Evolutionary conservation across 2,888 invertebrate species (phyloP).

Genomic region (Oligia latruncula): DNA sequence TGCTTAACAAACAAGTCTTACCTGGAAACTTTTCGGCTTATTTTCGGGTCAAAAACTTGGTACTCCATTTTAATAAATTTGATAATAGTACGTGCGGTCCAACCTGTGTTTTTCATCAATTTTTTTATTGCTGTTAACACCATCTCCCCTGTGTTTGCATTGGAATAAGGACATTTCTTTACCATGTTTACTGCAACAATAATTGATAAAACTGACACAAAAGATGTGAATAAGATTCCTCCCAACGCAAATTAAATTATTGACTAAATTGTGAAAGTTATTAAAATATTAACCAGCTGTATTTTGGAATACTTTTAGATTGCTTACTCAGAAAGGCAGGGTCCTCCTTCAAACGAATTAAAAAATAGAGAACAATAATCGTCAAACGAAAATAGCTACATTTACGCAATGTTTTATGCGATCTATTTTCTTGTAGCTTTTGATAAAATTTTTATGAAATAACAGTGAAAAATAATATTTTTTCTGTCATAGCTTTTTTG

Average conservation of each 20-base stretch:
- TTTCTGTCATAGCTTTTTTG: slow-evolving; percentile 33
- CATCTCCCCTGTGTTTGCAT: slow-evolving; percentile 72
- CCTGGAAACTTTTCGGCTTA: slow-evolving; percentile 79
- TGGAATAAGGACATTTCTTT: neutral
- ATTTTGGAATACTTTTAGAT: neutral
- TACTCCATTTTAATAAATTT: slow-evolving; percentile 82
- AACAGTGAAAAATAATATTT: slow-evolving; percentile 10
- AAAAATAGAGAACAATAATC: slow-evolving; percentile 5
- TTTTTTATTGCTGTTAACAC: slow-evolving; percentile 80
- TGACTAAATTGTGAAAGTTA: neutral
- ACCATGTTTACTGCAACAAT: slow-evolving; percentile 51
- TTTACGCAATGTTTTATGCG: slow-evolving; percentile 31
- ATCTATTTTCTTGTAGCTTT: slow-evolving; percentile 4
- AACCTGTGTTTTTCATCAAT: slow-evolving; percentile 79
- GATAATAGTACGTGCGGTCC: slow-evolving; percentile 80
- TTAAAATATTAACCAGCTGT: neutral
- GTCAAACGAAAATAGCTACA: slow-evolving; percentile 20
- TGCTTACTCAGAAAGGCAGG: slow-evolving; percentile 8
- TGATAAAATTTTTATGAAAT: slow-evolving; percentile 13
- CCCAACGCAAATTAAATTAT: neutral
- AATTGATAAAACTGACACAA: neutral
- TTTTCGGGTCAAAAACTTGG: slow-evolving; percentile 68
- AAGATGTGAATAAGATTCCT: neutral
- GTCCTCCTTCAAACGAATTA: neutral
- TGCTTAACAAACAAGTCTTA: slow-evolving; percentile 42